These are phyloP conservation scores for Nymphalis c-album DNA, from an alignment of 2,888 invertebrate species.

Conservation along the genomic window DNA sequence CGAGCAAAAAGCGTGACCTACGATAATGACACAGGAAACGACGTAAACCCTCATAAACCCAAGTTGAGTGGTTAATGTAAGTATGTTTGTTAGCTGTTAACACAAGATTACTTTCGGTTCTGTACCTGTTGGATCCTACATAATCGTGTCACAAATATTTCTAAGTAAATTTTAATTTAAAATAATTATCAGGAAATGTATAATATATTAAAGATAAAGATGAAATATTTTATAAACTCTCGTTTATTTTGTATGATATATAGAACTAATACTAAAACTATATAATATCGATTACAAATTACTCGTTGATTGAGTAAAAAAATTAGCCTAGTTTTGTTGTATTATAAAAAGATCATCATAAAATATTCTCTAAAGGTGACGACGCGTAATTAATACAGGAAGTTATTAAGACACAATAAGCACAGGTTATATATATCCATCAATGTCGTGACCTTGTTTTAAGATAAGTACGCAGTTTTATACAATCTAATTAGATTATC, in stretches of 20 bases:
- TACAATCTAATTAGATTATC: background rate
- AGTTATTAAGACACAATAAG: background rate
- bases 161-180: too few species aligned
- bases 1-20: background rate
- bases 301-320: too few species aligned
- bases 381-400: background rate
- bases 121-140: background rate
- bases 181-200: too few species aligned
- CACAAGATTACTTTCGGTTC: background rate
- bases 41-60: constrained; percentile 5
- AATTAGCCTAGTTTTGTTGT: too few species aligned
- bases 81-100: background rate
- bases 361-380: background rate
- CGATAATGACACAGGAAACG: background rate
- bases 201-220: too few species aligned
- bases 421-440: constrained; percentile 3
- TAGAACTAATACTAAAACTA: background rate
- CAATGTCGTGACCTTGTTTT: constrained; percentile 8
- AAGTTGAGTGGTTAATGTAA: background rate
- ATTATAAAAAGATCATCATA: too few species aligned
- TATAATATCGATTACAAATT: background rate
- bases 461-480: background rate
- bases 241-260: background rate
- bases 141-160: too few species aligned
- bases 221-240: too few species aligned